These are phyloP conservation scores for Donacobius atricapilla DNA, from an alignment of 2,113 vertebrate species.

Conservation along the genomic window DNA sequence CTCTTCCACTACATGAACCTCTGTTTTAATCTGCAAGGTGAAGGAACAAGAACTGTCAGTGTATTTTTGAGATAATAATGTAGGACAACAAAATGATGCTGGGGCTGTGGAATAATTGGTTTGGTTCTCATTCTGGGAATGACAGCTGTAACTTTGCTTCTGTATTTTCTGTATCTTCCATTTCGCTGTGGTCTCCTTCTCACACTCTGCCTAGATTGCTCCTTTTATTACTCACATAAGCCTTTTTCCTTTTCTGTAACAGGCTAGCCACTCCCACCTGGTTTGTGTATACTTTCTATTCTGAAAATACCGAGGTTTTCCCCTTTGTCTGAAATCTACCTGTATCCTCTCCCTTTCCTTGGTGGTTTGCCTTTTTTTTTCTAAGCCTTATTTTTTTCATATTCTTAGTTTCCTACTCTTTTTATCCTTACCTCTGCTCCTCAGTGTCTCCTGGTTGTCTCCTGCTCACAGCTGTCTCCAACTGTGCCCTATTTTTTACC, in stretches of 20 bases:
- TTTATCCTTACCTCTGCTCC: background rate
- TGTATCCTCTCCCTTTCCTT: background rate
- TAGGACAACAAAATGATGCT: background rate
- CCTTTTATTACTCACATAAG: background rate
- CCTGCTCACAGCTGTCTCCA: no score
- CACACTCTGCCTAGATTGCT: background rate
- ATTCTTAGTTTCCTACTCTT: background rate
- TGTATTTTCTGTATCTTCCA: background rate
- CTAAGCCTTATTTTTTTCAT: background rate
- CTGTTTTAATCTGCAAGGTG: background rate
- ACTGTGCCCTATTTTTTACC: background rate
- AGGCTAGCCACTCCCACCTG: background rate
- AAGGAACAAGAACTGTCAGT: background rate
- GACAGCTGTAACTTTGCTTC: background rate
- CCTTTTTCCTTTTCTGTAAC: background rate
- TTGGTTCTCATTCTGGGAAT: background rate
- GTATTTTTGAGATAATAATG: background rate
- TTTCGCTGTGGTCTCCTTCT: background rate
- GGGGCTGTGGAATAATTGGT: background rate
- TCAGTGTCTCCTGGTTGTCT: background rate
- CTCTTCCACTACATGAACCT: accelerated
- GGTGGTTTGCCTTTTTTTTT: background rate
- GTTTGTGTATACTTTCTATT: background rate
- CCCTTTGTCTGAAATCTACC: background rate
- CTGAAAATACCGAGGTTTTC: background rate